Base-by-base conservation (phyloP, 2,113 vertebrate species). In the Thymallus thymallus region DNA sequence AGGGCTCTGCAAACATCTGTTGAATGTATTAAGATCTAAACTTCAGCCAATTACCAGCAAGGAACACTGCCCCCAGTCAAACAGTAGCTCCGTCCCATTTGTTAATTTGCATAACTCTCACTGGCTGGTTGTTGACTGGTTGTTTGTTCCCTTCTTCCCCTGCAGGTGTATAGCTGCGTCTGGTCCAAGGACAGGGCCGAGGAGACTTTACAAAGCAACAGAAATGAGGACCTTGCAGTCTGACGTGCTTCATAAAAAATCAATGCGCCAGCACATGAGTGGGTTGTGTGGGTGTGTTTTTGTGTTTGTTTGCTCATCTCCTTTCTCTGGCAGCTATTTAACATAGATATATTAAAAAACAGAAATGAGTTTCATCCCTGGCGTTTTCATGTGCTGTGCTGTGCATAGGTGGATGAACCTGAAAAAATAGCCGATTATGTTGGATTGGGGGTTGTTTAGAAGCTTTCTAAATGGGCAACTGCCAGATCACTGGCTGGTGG, bases 261-360 rank as follows among this genome's bases (percentile, higher is more conserved):
- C 85, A 79, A 79, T 76, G 78, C 74, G 72, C 76, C 71, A 60
- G 69, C 73, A 70, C 69, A 41, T 74, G 78, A 79, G 91, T 90
- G 89, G 88, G 88, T 51, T 63, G 90, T 90, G 86, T 89, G 87
- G 92, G 88, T 90, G 91, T 85, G 89, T 90, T 91, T 90, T 80
- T 89, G 24, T 87, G 69, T 20, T 22, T 64, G 79, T 80, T 71
- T 77, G 35, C 48, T 16, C 48, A 14, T 73, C 73, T 20, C 46
- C 55, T 78, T 83, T 85, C 85, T 88, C 82, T 87, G 85, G 85
- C 85, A 88, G 86, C 84, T 87, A 87, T 89, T 90, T 83, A 88
- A 82, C 85, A 87, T 77, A 76, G 45, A 84, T 76, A 78, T 84
- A 89, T 87, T 90, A 82, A 85, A 85, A 88, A 82, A 1, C 78